A percentile compares a stretch with the other conserved stretches of the same genome.
Conservation (phyloP, 1,140 invertebrate genomes). For the Ephestia elutella region DNA sequence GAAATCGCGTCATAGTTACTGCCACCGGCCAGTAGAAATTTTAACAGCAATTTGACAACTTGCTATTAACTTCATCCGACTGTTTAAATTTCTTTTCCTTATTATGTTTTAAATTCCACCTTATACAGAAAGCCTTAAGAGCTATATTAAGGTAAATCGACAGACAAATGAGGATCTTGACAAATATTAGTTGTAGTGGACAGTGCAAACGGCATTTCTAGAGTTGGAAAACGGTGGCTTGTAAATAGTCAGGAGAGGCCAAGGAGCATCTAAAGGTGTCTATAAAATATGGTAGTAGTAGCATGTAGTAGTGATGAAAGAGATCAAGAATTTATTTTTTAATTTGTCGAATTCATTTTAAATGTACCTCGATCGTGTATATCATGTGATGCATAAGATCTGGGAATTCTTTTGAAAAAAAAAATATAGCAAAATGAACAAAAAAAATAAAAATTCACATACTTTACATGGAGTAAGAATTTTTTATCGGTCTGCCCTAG, state of each 20-base stretch:
- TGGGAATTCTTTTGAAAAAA: no score
- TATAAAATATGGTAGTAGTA: no score
- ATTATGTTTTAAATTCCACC: not conserved
- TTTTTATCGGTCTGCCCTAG: no score
- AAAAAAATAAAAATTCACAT: no score
- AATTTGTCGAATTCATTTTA: no score
- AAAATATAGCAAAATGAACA: no score
- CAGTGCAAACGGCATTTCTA: not conserved
- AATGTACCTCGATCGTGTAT: no score
- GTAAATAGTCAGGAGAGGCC: not conserved
- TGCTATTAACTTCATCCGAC: not conserved
- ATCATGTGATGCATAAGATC: no score
- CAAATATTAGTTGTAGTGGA: not conserved
- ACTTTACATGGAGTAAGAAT: no score
- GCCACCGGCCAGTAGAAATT: not conserved
- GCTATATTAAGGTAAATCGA: not conserved
- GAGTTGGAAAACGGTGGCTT: not conserved
- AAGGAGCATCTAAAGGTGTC: no score
- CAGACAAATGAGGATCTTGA: not conserved
- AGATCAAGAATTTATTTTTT: no score
- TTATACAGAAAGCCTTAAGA: not conserved
- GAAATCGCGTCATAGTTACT: not conserved
- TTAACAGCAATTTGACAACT: constrained; percentile 3
- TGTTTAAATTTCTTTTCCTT: not conserved
- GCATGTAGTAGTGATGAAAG: no score